Percentiles rank a stretch among this genome's conserved stretches.
These are phyloP conservation scores for Formica exsecta DNA, from an alignment of 1,140 invertebrate species.

Conservation along the genomic window DNA sequence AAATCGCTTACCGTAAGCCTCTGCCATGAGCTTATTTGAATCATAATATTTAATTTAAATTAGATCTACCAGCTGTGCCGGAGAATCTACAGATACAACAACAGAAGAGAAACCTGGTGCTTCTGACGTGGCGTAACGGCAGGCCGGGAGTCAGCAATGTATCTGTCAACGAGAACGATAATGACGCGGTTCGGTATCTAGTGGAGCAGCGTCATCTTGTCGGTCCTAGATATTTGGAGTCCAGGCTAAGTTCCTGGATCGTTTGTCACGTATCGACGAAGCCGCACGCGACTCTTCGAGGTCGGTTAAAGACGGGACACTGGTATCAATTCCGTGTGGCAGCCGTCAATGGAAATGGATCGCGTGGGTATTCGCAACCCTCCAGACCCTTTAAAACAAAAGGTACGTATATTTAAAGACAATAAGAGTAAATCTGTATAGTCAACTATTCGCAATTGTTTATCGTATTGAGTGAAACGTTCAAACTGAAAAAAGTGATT, in stretches of 20 bases:
- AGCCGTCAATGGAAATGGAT: slow-evolving; percentile 90
- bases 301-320: slow-evolving; percentile 89
- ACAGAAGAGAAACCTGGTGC: slow-evolving; percentile 78
- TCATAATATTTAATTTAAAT: not conserved
- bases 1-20: not conserved
- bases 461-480: not conserved
- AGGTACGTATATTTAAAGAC: slow-evolving; percentile 69
- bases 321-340: slow-evolving; percentile 93
- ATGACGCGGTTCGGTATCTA: slow-evolving; percentile 82
- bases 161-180: not conserved
- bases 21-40: not conserved
- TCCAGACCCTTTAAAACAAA: slow-evolving; percentile 89
- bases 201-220: slow-evolving; percentile 88
- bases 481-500: not conserved
- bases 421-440: not conserved
- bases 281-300: slow-evolving; percentile 87
- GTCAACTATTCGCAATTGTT: not conserved
- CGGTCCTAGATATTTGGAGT: slow-evolving; percentile 86
- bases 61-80: slow-evolving; percentile 85
- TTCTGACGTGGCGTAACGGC: slow-evolving; percentile 80
- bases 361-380: slow-evolving; percentile 89
- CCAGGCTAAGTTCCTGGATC: slow-evolving; percentile 87
- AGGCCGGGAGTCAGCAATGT: slow-evolving; percentile 15
- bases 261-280: slow-evolving; percentile 84
- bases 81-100: slow-evolving; percentile 80